Percentiles rank a stretch among this genome's conserved stretches.
Conservation (phyloP, 2,113 vertebrate genomes). For the Tyrannus savana region DNA sequence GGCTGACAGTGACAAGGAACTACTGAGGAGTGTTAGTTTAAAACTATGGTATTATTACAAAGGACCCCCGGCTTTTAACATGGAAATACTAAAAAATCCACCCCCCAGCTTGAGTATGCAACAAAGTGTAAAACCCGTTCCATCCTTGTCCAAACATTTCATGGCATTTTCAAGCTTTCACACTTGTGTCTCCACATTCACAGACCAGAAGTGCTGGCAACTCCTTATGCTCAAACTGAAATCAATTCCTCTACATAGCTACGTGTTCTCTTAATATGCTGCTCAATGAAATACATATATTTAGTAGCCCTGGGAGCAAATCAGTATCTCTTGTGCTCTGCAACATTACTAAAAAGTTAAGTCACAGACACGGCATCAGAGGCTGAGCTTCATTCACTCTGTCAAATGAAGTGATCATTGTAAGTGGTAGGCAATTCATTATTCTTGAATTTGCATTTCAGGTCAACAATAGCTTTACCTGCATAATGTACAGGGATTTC, state of each 20-base stretch:
- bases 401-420: not conserved
- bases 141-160: not conserved
- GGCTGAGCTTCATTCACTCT: not conserved
- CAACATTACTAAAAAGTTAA: not conserved
- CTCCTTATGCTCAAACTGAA: not conserved
- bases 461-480: conserved; percentile 78
- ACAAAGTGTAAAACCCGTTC: not conserved
- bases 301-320: not conserved
- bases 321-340: not conserved
- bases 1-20: not conserved
- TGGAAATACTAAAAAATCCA: not conserved
- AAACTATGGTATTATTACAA: not conserved
- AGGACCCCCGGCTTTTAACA: not conserved
- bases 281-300: not conserved
- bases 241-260: not conserved
- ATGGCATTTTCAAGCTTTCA: conserved; percentile 2
- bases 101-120: not conserved
- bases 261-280: not conserved
- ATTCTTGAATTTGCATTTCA: not conserved
- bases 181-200: not conserved
- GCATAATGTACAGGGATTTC: conserved; percentile 99
- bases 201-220: not conserved
- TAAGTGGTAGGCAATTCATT: not conserved
- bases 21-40: not conserved
- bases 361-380: not conserved